A percentile compares a stretch with the other conserved stretches of the same genome.
Evolutionary conservation across 2,888 invertebrate species (phyloP).

Genomic region (Hirtodrosophila alboralis): DNA sequence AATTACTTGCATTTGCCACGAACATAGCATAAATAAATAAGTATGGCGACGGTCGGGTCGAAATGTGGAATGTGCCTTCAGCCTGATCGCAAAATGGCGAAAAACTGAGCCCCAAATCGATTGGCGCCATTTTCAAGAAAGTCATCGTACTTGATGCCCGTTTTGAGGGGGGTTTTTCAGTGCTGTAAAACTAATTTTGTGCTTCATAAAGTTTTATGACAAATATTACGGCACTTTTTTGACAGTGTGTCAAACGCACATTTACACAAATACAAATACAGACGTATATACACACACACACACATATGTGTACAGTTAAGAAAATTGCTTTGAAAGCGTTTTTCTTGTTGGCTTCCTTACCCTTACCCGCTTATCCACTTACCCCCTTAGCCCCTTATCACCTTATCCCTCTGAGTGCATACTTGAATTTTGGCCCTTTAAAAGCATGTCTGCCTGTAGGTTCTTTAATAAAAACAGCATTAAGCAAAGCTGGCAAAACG

Average conservation of each 20-base stretch:
- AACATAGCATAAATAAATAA: slow-evolving; percentile 47
- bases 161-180: slow-evolving; percentile 42
- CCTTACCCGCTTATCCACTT: too few species aligned
- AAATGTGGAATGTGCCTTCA: slow-evolving; percentile 1
- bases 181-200: slow-evolving; percentile 76
- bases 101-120: slow-evolving; percentile 48
- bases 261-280: slow-evolving; percentile 22
- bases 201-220: slow-evolving; percentile 75
- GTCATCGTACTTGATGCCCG: slow-evolving; percentile 8
- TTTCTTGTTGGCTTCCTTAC: slow-evolving; percentile 30
- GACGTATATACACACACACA: not conserved
- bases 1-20: slow-evolving; percentile 38
- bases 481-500: slow-evolving; percentile 43
- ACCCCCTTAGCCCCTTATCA: not conserved
- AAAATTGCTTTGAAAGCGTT: slow-evolving; percentile 62
- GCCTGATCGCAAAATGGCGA: slow-evolving; percentile 9
- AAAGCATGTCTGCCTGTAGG: slow-evolving; percentile 19
- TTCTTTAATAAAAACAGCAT: slow-evolving; percentile 54
- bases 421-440: slow-evolving; percentile 13
- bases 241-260: slow-evolving; percentile 66
- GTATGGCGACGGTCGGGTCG: not conserved
- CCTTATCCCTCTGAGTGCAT: slow-evolving; percentile 25
- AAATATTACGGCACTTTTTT: slow-evolving; percentile 70
- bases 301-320: slow-evolving; percentile 10
- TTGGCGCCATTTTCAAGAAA: slow-evolving; percentile 37